These are phyloP conservation scores for Dexiosoma caninum DNA, from an alignment of 2,888 invertebrate species.

Conservation along the genomic window DNA sequence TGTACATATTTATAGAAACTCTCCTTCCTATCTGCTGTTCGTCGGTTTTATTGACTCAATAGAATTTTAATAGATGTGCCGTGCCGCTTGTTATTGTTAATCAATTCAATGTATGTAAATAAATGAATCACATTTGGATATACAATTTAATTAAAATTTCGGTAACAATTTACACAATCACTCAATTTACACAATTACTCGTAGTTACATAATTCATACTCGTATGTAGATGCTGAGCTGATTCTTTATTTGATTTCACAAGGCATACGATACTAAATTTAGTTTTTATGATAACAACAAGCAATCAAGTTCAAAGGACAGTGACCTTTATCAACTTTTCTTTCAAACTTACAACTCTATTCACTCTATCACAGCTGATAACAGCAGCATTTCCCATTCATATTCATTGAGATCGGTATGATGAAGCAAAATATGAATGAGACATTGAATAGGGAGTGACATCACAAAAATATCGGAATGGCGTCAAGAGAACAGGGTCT, in stretches of 20 bases:
- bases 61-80: not conserved
- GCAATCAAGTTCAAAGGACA: not conserved
- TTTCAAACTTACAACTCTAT: too few relatives aligned
- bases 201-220: constrained; percentile 6
- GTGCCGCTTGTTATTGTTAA: not conserved
- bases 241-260: not conserved
- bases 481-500: too few relatives aligned
- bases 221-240: too few relatives aligned
- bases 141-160: not conserved
- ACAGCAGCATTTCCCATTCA: too few relatives aligned
- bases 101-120: not conserved
- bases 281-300: constrained; percentile 20
- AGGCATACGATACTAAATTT: constrained; percentile 4
- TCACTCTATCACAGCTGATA: too few relatives aligned
- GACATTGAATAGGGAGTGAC: too few relatives aligned
- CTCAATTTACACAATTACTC: too few relatives aligned
- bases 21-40: constrained; percentile 13
- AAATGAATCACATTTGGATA: constrained; percentile 16
- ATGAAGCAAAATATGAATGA: too few relatives aligned
- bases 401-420: too few relatives aligned
- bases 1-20: constrained; percentile 22
- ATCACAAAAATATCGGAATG: too few relatives aligned
- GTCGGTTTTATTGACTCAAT: not conserved
- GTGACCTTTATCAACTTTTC: too few relatives aligned
- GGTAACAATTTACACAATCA: not conserved